Evolutionary conservation across 2,113 vertebrate species (phyloP).

Genomic region (Silurus glanis): DNA sequence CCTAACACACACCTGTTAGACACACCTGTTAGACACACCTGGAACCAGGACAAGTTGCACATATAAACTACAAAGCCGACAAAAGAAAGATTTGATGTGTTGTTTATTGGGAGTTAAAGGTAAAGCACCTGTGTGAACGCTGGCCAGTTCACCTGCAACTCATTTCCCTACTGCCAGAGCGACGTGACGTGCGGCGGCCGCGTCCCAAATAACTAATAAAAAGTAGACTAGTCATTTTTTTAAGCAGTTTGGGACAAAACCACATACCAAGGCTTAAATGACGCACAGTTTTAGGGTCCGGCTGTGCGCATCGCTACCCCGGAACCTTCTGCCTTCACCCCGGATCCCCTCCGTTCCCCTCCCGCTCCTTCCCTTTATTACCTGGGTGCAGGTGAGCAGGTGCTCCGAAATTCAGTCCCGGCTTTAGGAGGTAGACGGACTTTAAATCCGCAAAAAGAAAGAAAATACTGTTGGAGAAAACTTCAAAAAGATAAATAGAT

Average conservation of each 20-base stretch:
- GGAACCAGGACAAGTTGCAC: neutral
- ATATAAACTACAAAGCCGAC: no score
- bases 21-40: neutral
- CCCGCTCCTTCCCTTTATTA: neutral
- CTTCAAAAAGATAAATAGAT: no score
- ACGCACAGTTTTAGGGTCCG: neutral
- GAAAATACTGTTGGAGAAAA: neutral
- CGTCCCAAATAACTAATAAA: neutral
- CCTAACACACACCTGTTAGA: neutral
- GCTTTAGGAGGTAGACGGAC: neutral
- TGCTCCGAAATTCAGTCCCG: constrained; percentile 1
- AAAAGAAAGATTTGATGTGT: neutral
- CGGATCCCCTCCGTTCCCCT: neutral
- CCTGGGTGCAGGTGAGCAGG: constrained; percentile 15
- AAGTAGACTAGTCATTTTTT: neutral
- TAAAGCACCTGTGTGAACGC: neutral
- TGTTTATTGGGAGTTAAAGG: neutral
- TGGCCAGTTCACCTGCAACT: neutral
- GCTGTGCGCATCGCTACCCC: neutral
- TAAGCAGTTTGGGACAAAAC: neutral
- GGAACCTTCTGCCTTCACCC: no score
- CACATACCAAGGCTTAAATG: neutral
- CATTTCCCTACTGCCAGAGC: neutral
- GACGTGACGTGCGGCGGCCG: neutral
- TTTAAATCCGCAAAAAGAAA: neutral